Evolutionary conservation across 2,888 invertebrate species (phyloP), one percentile per base, ranked within the genome.

Genomic region (Lepidocyrtinus sp.): DNA sequence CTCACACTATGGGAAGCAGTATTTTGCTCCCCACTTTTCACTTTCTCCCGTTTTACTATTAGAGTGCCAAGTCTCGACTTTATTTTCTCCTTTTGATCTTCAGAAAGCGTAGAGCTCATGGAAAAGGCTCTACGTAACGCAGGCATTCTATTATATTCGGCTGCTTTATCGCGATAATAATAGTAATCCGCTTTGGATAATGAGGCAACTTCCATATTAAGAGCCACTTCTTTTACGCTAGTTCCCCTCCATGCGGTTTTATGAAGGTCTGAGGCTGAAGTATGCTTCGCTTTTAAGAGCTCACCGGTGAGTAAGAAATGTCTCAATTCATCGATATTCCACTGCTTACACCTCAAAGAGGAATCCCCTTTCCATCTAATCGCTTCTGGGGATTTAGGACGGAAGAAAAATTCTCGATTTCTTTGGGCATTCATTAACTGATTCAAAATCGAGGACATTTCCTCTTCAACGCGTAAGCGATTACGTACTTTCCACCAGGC

Each of bases 271-370:
- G 70, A 25, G 9, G 65, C 65, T 27, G 77, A 77, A 2, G 71
- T 50, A 17, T 75, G 75, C 50, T 68, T 75, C 1, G 75, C 46
- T 26, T 81, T 81, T 5, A 79, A 26, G 3, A 81, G 64, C 50
- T 83, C 83, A 22, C 81, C 81, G 22, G 83, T 75, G 2, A 79
- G 67, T 19, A 83, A 61, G 45, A 81, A 82, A 36, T 75, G 78
- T 86, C 93, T 92, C 9, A 97, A 91, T 89, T 97, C 94, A 88
- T 95, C 95, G 0, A 97, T 95, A 0, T 96, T 96, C 88, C 94
- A 94, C 88, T 96, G 95, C 88, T 95, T 95, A 50, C 93, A 92
- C 87, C 94, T 91, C 46, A 97, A 89, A 0, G 95, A 94, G 83
- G 93, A 91, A 87, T 96, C 96, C 36, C 92, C 92, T 82, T 91